phyloP scores from a whole-genome alignment of 2,888 invertebrate species.

The Rhaphigaster nebulosa region DNA sequence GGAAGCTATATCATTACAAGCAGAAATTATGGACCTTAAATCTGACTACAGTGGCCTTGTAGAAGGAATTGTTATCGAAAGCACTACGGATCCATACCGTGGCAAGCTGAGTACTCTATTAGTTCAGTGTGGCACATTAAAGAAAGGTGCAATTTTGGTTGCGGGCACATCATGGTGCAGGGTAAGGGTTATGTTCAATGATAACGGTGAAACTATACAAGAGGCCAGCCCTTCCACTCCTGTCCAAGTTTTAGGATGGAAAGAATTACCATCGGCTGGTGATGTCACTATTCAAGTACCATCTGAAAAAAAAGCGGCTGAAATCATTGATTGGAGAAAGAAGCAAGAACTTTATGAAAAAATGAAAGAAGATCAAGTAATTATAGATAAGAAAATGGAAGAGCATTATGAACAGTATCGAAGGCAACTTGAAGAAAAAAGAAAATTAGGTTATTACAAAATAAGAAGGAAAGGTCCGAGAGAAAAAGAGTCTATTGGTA shows the following conservation, averaged over 20 bases:
- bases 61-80: constrained; percentile 93
- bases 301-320: constrained; percentile 79
- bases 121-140: constrained; percentile 87
- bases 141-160: constrained; percentile 82
- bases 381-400: constrained; percentile 77
- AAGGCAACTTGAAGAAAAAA: constrained; percentile 74
- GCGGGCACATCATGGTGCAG: constrained; percentile 89
- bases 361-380: constrained; percentile 74
- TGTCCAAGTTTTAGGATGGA: constrained; percentile 92
- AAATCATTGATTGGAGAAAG: constrained; percentile 78
- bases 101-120: constrained; percentile 88
- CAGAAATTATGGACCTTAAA: constrained; percentile 88
- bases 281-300: constrained; percentile 88
- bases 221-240: constrained; percentile 85
- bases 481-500: constrained; percentile 71
- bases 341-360: constrained; percentile 74
- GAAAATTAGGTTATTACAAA: constrained; percentile 75
- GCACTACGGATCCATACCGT: constrained; percentile 77
- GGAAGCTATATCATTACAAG: constrained; percentile 86
- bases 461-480: constrained; percentile 74
- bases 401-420: constrained; percentile 77
- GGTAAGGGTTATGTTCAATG: constrained; percentile 84
- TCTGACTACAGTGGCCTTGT: constrained; percentile 87
- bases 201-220: constrained; percentile 77
- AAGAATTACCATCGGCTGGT: constrained; percentile 88